phyloP scores from a whole-genome alignment of 2,888 invertebrate species.

The Tortrix viridana region DNA sequence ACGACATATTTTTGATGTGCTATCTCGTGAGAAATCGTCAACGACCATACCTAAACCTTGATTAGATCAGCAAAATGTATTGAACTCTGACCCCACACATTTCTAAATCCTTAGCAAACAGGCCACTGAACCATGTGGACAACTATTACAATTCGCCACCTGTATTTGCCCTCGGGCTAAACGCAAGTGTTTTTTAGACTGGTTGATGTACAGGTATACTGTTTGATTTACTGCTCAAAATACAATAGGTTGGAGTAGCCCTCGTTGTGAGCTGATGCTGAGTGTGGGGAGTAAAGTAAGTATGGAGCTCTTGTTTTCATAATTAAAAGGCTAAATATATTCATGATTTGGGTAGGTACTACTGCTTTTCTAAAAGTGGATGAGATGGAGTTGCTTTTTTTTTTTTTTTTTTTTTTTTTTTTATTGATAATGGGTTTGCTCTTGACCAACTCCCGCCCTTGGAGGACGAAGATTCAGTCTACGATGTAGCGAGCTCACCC shows the following conservation, averaged over 20 bases:
- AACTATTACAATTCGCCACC: slow-evolving; percentile 55
- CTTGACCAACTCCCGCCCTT: no score
- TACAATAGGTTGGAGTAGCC: slow-evolving; percentile 1
- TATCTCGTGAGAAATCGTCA: slow-evolving; percentile 4
- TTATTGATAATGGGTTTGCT: no score
- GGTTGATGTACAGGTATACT: slow-evolving; percentile 53
- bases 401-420: no score
- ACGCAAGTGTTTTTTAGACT: slow-evolving; percentile 49
- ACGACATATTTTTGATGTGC: no score
- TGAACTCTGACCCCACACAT: neutral
- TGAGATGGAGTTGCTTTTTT: no score
- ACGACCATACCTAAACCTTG: neutral
- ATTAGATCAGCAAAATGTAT: slow-evolving; percentile 19
- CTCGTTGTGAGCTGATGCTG: neutral
- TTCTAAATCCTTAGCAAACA: slow-evolving; percentile 24
- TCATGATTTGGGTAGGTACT: no score
- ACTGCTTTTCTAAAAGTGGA: no score
- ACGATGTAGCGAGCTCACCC: no score
- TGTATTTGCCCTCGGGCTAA: slow-evolving; percentile 73
- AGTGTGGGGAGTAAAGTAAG: neutral
- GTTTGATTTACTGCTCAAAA: neutral
- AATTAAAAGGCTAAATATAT: neutral
- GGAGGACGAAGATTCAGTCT: no score
- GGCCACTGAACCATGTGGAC: slow-evolving; percentile 30
- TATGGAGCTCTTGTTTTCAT: neutral